phyloP scores from a whole-genome alignment of 1,140 invertebrate genomes.

The Euschistus heros region DNA sequence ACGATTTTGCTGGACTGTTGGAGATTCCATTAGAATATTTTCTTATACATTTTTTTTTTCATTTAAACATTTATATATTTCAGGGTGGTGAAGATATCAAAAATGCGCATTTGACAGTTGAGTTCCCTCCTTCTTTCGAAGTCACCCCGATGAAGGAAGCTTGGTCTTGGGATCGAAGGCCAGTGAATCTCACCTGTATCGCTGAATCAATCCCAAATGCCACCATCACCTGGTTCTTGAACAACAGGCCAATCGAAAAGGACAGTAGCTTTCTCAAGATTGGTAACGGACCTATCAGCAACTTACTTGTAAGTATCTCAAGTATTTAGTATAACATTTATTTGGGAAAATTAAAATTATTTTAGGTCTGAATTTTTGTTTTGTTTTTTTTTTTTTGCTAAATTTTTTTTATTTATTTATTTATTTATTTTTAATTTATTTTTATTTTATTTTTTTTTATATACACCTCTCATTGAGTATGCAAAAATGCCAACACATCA shows the following conservation, averaged over 20 bases:
- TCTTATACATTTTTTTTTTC: no score
- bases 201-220: conserved; percentile 85
- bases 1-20: no score
- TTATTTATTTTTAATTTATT: no score
- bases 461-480: no score
- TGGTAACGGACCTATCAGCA: conserved; percentile 56
- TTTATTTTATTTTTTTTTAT: no score
- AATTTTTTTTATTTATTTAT: no score
- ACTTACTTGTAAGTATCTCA: conserved; percentile 39
- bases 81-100: conserved; percentile 54
- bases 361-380: no score
- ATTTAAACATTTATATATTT: no score
- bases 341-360: neutral
- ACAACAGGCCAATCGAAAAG: conserved; percentile 33
- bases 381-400: no score
- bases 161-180: conserved; percentile 68
- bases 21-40: no score
- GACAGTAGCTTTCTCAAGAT: conserved; percentile 46
- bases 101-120: conserved; percentile 72
- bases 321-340: no score
- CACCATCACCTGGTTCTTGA: conserved; percentile 70
- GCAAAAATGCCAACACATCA: no score
- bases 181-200: conserved; percentile 78
- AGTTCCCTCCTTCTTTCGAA: conserved; percentile 64
- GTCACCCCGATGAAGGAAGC: conserved; percentile 52